These are phyloP conservation scores for Thymelicus sylvestris DNA, from an alignment of 2,888 invertebrate species.

Conservation along the genomic window DNA sequence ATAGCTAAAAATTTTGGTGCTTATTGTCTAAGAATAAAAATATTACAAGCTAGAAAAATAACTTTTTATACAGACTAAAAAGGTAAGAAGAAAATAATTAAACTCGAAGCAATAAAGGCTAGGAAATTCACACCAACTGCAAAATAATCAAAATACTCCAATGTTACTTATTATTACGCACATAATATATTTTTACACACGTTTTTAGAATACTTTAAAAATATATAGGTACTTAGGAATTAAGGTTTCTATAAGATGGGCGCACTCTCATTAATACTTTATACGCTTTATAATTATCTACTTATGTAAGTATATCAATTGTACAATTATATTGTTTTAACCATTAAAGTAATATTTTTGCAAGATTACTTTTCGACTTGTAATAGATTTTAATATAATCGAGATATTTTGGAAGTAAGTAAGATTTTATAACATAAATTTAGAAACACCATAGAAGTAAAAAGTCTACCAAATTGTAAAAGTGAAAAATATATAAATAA, in stretches of 20 bases:
- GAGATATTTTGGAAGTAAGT: conserved; percentile 23
- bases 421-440: conserved; percentile 46
- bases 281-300: conserved; percentile 31
- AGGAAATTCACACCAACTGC: no score
- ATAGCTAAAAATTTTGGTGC: no score
- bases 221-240: conserved; percentile 1
- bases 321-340: conserved; percentile 36
- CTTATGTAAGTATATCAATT: conserved; percentile 33
- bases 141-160: background rate
- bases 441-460: conserved; percentile 52
- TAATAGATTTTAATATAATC: conserved; percentile 21
- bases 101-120: no score
- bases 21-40: no score
- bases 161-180: conserved; percentile 1
- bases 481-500: conserved; percentile 51
- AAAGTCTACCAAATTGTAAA: conserved; percentile 56
- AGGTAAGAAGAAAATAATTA: no score
- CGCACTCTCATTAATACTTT: conserved; percentile 14
- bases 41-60: no score
- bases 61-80: no score
- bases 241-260: conserved; percentile 7
- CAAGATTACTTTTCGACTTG: conserved; percentile 27
- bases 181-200: conserved; percentile 6
- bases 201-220: background rate
- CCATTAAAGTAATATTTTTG: conserved; percentile 30